phyloP scores from a whole-genome alignment of 2,888 invertebrate species.

The Ophraella communa region DNA sequence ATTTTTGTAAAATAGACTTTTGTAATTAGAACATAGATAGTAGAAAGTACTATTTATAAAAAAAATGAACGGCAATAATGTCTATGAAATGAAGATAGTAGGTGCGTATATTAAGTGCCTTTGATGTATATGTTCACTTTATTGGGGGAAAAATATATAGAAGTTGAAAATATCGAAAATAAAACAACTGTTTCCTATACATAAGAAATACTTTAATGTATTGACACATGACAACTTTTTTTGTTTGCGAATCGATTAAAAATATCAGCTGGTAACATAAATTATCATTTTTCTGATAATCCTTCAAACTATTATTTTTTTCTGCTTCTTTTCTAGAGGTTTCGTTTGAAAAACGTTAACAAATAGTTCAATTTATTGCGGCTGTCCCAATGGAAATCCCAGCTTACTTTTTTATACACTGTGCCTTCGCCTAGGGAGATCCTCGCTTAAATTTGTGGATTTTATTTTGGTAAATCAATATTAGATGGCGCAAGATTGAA shows the following conservation, averaged over 20 bases:
- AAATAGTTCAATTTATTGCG: no score
- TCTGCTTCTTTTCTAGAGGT: no score
- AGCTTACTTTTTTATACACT: no score
- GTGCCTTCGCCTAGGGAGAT: no score
- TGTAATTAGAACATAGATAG: conserved; percentile 30
- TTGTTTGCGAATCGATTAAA: background rate
- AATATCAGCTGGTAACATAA: conserved; percentile 1
- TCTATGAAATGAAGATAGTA: conserved; percentile 29
- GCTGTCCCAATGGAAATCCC: no score
- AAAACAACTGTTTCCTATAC: background rate
- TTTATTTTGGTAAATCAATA: no score
- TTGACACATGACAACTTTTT: background rate
- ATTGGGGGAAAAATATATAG: background rate
- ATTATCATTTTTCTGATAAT: no score
- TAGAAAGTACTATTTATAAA: conserved; percentile 31
- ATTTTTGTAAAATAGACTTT: conserved; percentile 37
- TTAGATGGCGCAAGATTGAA: no score
- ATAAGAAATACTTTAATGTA: no score
- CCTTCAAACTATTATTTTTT: no score
- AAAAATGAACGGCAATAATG: conserved; percentile 35
- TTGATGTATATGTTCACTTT: conserved; percentile 31
- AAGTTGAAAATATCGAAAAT: background rate
- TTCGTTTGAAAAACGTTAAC: no score
- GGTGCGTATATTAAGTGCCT: conserved; percentile 39
- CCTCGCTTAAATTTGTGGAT: no score